phyloP scores from a whole-genome alignment of 2,797 vertebrate species.

The Parambassis ranga region DNA sequence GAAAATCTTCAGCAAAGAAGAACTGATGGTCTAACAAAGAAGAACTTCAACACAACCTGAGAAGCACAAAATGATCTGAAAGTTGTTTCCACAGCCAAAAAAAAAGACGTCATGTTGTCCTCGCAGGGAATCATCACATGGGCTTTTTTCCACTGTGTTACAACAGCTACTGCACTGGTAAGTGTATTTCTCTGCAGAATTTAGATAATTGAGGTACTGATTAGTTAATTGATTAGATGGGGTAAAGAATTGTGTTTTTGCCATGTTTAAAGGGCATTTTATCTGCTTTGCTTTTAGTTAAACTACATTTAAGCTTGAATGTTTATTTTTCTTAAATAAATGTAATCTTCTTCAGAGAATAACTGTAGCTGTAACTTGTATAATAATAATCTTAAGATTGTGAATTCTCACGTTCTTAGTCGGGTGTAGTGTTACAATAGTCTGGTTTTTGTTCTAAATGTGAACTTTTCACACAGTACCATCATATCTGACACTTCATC shows the following conservation, averaged over 20 bases:
- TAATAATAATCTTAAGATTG: background rate
- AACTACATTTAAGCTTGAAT: background rate
- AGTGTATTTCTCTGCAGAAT: constrained; percentile 33
- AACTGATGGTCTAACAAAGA: constrained; percentile 36
- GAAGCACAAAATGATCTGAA: constrained; percentile 37
- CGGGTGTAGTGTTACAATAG: background rate
- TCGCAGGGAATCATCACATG: constrained; percentile 18
- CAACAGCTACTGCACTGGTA: constrained; percentile 66
- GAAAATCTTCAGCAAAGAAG: background rate
- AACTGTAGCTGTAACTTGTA: background rate
- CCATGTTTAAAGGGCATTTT: no score
- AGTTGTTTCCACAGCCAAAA: background rate
- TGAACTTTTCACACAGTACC: constrained; percentile 36
- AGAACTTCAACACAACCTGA: constrained; percentile 9
- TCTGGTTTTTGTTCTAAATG: constrained; percentile 23
- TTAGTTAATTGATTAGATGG: background rate
- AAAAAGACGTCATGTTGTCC: constrained; percentile 46
- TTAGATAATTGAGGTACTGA: background rate
- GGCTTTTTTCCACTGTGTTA: constrained; percentile 50
- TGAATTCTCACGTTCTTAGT: background rate
- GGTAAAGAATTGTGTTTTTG: background rate
- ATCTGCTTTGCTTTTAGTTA: background rate
- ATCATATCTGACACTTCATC: constrained; percentile 45
- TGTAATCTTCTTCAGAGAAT: background rate
- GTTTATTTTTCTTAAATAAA: background rate